phyloP scores from a whole-genome alignment of 2,113 vertebrate genomes.

The Scolopax mira region DNA sequence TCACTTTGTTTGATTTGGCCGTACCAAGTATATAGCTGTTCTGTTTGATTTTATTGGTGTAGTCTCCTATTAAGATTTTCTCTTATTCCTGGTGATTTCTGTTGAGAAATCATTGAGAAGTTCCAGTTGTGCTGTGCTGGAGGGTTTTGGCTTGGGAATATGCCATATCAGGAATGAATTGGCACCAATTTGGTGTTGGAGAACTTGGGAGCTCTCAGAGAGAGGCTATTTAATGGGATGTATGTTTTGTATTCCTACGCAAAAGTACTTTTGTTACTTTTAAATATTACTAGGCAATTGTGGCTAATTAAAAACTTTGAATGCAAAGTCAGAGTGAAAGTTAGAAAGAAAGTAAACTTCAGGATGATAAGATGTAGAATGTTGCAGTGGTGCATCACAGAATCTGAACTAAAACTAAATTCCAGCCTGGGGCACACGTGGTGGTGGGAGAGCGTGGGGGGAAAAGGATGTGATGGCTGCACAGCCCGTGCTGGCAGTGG shows the following conservation, averaged over 20 bases:
- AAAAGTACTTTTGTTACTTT: background rate
- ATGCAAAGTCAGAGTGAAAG: background rate
- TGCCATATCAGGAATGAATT: background rate
- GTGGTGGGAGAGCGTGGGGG: background rate
- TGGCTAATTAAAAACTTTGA: background rate
- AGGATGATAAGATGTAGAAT: background rate
- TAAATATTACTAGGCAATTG: background rate
- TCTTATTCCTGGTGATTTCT: background rate
- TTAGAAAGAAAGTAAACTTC: background rate
- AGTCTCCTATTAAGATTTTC: background rate
- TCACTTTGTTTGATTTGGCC: slow-evolving; percentile 8
- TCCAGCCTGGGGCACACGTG: fast-evolving
- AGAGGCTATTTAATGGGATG: background rate
- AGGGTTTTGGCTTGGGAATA: background rate
- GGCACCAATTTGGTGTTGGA: background rate
- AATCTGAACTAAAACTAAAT: background rate
- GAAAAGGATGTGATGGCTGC: background rate
- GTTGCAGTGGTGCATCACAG: background rate
- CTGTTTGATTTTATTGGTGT: background rate
- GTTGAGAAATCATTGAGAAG: background rate
- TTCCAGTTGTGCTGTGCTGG: background rate
- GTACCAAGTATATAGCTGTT: background rate
- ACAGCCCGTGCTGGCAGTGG: background rate
- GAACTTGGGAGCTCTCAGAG: background rate
- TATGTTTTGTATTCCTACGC: background rate